Base-by-base conservation (phyloP, 1,140 invertebrate species). In the Macrosteles quadrilineatus region DNA sequence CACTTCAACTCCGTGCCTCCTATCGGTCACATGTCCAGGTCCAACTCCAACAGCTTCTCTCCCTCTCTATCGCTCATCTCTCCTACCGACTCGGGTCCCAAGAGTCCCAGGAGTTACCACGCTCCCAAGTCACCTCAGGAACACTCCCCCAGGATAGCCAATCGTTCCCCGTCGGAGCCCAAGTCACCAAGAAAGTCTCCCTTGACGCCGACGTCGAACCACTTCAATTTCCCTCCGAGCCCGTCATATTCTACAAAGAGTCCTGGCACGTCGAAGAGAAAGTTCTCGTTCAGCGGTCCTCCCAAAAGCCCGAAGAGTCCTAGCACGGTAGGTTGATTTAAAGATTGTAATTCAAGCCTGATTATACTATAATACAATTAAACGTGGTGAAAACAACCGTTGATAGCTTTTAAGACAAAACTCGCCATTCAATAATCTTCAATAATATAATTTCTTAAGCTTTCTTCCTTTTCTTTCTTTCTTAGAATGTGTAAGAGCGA, bases 151-250 rank as follows among this genome's bases (percentile, higher is more conserved):
- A 64, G 59, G 19, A 9, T 32, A n/a, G 31, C 29, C 2, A 29
- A 29, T 11, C 14, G 31, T 17, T 64, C 59, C 4, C 59, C 59
- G 3, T 29, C 29, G 17, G 27, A 64, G 12, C n/a, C 59, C 25
- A 64, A 64, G n/a, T 64, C 59, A 3, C 59, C 59, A 11, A 29
- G 59, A 9, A 64, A 64, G n/a, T 31, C 59, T 2, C 59, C 59
- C 11, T 23, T 32, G 31, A 64, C 59, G n/a, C 59, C 59, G 3
- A 32, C 59, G 4, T 31, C 59, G 1, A 64, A 64, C n/a, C 31
- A 64, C n/a, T 64, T 64, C 19, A 64, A 64, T 30, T 64, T 64
- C 59, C 59, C 59, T 19, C 59, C 59, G 29, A 64, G 59, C 29
- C 59, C 59, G 3, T 32, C 59, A 9, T 64, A 32, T 30, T 31